Conservation (phyloP, 2,888 invertebrate species). For the Nemoura dubitans region DNA sequence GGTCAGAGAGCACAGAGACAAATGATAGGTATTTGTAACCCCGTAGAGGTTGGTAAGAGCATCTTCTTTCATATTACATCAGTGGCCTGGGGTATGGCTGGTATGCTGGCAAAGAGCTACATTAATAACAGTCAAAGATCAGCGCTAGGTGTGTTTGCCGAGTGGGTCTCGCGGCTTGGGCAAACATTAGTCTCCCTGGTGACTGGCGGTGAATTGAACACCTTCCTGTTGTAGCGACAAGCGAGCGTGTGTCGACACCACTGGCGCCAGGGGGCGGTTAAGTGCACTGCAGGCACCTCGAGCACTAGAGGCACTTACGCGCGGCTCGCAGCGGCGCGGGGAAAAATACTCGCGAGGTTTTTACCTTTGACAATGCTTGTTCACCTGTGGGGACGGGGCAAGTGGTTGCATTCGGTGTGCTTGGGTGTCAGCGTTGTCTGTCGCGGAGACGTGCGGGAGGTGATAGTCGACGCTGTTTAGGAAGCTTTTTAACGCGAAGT, state of each 20-base stretch:
- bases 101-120: conserved; percentile 37
- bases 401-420: neutral
- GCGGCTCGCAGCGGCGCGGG: neutral
- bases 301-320: neutral
- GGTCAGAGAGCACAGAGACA: conserved; percentile 29
- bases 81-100: neutral
- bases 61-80: conserved; percentile 4
- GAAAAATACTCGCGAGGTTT: neutral
- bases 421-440: neutral
- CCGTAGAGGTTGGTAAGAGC: conserved; percentile 22
- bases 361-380: neutral
- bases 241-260: neutral
- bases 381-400: neutral
- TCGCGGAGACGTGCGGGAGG: neutral
- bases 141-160: neutral
- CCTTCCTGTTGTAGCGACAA: neutral
- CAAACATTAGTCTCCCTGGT: neutral
- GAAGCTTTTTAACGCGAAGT: too few relatives aligned
- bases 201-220: neutral
- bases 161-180: neutral
- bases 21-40: conserved; percentile 19
- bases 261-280: neutral
- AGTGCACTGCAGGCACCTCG: neutral
- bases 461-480: too few relatives aligned
- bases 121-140: conserved; percentile 41